A percentile compares a stretch with the other conserved stretches of the same genome.
phyloP scores from a whole-genome alignment of 2,797 vertebrate species.

The Spea hammondii region DNA sequence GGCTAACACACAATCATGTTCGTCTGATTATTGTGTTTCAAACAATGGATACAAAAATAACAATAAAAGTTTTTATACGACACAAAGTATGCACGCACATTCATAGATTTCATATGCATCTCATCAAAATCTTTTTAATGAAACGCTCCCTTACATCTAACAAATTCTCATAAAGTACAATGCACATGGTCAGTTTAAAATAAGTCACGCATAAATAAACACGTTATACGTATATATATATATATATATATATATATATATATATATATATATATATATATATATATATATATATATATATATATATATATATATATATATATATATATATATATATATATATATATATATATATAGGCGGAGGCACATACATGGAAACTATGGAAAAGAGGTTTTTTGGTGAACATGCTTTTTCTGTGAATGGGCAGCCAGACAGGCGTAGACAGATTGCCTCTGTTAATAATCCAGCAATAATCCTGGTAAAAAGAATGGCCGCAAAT shows the following conservation, averaged over 20 bases:
- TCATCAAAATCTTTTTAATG: neutral
- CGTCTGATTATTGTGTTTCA: too few relatives aligned
- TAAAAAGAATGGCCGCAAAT: too few relatives aligned
- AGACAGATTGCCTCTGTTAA: too few relatives aligned
- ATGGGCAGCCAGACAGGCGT: too few relatives aligned
- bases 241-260: conserved; percentile 20
- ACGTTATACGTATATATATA: conserved; percentile 16
- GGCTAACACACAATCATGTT: too few relatives aligned
- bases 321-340: conserved; percentile 17
- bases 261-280: conserved; percentile 24
- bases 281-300: conserved; percentile 19
- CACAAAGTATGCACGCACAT: neutral
- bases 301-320: conserved; percentile 28
- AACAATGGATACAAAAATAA: too few relatives aligned
- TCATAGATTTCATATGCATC: neutral
- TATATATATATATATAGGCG: conserved; percentile 21
- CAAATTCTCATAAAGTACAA: conserved; percentile 20
- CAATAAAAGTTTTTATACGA: neutral
- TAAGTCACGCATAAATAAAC: conserved; percentile 41
- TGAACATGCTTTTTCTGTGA: too few relatives aligned
- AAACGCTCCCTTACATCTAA: neutral
- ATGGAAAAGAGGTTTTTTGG: too few relatives aligned
- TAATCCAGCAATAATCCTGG: too few relatives aligned
- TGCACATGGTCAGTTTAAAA: conserved; percentile 18
- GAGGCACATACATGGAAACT: conserved; percentile 24